These are phyloP conservation scores for Diplolepis rosae DNA, from an alignment of 2,888 invertebrate genomes.

Conservation along the genomic window DNA sequence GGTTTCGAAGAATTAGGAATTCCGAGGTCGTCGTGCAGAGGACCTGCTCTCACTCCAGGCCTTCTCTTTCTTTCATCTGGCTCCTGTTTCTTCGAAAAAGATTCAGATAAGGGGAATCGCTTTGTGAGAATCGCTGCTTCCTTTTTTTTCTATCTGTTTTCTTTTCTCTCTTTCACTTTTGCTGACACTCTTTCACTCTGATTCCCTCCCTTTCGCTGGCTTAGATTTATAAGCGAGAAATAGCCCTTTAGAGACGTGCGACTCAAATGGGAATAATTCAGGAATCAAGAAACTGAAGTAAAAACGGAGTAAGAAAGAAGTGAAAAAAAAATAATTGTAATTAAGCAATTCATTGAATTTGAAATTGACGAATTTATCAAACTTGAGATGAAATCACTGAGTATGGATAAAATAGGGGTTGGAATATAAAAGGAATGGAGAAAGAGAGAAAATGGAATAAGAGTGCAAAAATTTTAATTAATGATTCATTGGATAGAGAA, in stretches of 20 bases:
- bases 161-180: constrained; percentile 40
- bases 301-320: too few relatives aligned
- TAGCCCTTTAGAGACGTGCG: constrained; percentile 62
- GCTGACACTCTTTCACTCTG: constrained; percentile 14
- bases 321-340: too few relatives aligned
- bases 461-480: too few relatives aligned
- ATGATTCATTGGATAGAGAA: too few relatives aligned
- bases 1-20: constrained; percentile 74
- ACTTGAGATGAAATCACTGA: too few relatives aligned
- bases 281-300: constrained; percentile 55
- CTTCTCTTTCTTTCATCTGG: constrained; percentile 37
- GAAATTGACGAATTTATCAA: too few relatives aligned
- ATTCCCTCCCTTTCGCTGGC: constrained; percentile 36
- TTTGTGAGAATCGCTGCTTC: constrained; percentile 52
- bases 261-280: constrained; percentile 67
- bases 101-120: constrained; percentile 46
- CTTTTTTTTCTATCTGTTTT: constrained; percentile 48
- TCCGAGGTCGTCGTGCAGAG: constrained; percentile 66
- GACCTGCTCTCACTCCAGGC: constrained; percentile 36
- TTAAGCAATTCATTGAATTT: too few relatives aligned
- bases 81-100: constrained; percentile 45
- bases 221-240: constrained; percentile 69
- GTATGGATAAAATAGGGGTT: too few relatives aligned
- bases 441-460: too few relatives aligned
- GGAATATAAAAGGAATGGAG: too few relatives aligned